These are phyloP conservation scores for Hystrix brachyura DNA, from an alignment of 2,113 vertebrate genomes.

Conservation along the genomic window DNA sequence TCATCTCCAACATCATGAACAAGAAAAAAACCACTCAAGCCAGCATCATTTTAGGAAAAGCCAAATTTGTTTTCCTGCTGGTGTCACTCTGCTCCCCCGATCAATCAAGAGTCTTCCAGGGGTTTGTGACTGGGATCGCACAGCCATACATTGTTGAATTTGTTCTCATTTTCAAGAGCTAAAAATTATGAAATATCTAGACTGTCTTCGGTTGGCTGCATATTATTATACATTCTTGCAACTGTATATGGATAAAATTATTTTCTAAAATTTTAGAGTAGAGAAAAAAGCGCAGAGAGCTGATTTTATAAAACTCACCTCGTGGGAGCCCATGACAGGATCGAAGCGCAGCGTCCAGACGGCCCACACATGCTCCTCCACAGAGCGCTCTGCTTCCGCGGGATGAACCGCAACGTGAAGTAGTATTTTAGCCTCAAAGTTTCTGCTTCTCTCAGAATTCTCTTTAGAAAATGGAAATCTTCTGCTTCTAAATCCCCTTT, in stretches of 20 bases:
- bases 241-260: background rate
- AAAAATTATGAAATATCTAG: background rate
- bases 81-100: background rate
- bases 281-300: background rate
- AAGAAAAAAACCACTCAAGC: background rate
- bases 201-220: background rate
- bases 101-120: background rate
- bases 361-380: too few species aligned
- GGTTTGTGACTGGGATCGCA: background rate
- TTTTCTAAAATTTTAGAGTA: background rate
- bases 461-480: background rate
- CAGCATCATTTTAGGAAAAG: background rate
- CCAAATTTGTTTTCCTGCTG: background rate
- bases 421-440: background rate
- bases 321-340: background rate
- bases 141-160: background rate
- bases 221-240: constrained; percentile 2
- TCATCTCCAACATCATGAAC: background rate
- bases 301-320: background rate
- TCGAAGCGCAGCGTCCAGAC: fast-evolving
- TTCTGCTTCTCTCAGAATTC: background rate
- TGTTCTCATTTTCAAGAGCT: background rate
- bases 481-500: background rate
- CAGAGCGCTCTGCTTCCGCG: background rate
- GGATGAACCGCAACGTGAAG: background rate